Percentiles rank a stretch among this genome's conserved stretches.
phyloP scores from a whole-genome alignment of 2,888 invertebrate genomes.

The Catocala nupta region DNA sequence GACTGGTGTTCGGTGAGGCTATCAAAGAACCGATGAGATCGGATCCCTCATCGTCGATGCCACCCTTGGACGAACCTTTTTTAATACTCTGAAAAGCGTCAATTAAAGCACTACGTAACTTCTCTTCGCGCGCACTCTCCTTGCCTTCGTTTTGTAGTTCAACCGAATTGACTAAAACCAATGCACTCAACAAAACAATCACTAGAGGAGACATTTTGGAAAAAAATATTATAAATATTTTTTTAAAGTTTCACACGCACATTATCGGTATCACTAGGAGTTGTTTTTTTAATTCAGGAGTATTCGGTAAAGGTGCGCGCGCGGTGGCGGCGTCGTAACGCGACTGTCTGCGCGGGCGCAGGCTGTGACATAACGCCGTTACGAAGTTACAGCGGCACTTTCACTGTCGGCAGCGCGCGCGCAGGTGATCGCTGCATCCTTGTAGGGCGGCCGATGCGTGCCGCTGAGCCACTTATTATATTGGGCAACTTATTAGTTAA shows the following conservation, averaged over 20 bases:
- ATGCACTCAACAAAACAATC: constrained; percentile 72
- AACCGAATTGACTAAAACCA: constrained; percentile 64
- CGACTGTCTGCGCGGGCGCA: constrained; percentile 67
- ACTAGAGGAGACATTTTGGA: constrained; percentile 74
- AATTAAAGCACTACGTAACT: constrained; percentile 77
- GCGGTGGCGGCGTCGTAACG: constrained; percentile 76
- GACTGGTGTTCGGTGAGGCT: constrained; percentile 52
- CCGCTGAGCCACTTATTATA: constrained; percentile 41
- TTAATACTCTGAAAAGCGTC: constrained; percentile 84
- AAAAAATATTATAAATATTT: constrained; percentile 34
- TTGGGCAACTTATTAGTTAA: constrained; percentile 44
- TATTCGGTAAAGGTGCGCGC: constrained; percentile 63
- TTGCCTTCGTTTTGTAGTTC: constrained; percentile 66
- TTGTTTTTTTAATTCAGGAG: constrained; percentile 24
- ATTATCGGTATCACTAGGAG: constrained; percentile 54
- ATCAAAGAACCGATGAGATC: constrained; percentile 76
- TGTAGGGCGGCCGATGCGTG: constrained; percentile 59
- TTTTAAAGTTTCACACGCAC: constrained; percentile 63
- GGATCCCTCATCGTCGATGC: constrained; percentile 72
- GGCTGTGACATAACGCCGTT: constrained; percentile 82
- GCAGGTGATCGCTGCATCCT: constrained; percentile 61
- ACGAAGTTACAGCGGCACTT: constrained; percentile 76
- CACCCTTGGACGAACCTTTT: constrained; percentile 77
- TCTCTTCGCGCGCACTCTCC: constrained; percentile 78
- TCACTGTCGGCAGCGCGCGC: constrained; percentile 71